These are phyloP conservation scores for Melanaphis sacchari DNA, from an alignment of 1,140 invertebrate genomes.

Conservation along the genomic window DNA sequence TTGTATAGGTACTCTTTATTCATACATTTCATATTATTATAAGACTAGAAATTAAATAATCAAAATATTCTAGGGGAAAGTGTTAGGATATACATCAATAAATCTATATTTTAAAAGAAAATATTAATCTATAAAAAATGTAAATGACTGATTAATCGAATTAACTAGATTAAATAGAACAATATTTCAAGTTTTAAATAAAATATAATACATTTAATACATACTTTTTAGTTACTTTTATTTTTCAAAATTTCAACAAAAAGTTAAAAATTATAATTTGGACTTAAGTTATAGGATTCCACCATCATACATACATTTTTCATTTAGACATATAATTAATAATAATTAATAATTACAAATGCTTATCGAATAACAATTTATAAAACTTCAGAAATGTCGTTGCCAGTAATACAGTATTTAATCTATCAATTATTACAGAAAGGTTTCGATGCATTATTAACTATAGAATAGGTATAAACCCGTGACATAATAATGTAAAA, in stretches of 20 bases:
- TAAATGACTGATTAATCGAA: background rate
- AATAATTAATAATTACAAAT: background rate
- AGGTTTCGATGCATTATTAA: background rate
- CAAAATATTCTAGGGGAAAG: conserved; percentile 44
- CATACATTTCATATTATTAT: conserved; percentile 4
- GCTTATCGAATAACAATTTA: background rate
- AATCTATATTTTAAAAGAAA: background rate
- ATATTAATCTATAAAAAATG: background rate
- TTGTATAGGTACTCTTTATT: conserved; percentile 28
- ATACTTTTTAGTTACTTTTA: background rate
- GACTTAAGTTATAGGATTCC: background rate
- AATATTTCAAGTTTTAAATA: background rate
- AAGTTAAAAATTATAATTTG: background rate
- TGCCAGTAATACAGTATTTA: background rate
- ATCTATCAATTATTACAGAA: background rate
- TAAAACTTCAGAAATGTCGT: background rate
- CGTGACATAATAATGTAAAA: background rate
- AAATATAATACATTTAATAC: background rate
- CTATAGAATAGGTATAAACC: background rate
- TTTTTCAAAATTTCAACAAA: background rate
- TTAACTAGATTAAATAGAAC: background rate
- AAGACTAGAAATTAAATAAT: conserved; percentile 7
- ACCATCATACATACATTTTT: background rate
- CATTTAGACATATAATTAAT: background rate
- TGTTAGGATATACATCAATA: background rate